Base-by-base conservation (phyloP, 2,888 invertebrate genomes). In the Drosophila robusta region DNA sequence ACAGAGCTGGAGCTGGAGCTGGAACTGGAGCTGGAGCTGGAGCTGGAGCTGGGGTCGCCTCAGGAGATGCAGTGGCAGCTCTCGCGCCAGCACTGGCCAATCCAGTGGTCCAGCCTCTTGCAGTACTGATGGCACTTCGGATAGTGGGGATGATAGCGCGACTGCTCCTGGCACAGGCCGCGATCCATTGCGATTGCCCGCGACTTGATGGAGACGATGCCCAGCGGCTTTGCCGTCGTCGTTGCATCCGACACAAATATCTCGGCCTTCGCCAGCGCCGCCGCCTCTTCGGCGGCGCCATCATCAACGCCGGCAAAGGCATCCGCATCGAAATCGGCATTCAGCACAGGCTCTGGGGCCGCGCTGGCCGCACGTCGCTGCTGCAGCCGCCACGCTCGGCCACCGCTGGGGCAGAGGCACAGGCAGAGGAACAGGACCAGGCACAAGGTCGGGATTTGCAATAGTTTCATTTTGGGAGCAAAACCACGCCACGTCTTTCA, bases 21-120 rank as follows among this genome's bases (percentile, higher is more conserved):
- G 24, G 2, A n/a, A 1, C 8, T 3, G 47, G 11, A 18, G 26
- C 18, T 18, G 18, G 18, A 18, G 18, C 18, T 18, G 18, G 18
- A 18, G 18, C 18, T 18, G 18, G 18, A 18, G 18, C 18, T 18
- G 18, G 14, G 3, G 26, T 38, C 63, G 11, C 3, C 24, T 65
- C 79, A 91, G 32, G 91, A 90, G 70, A 91, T 89, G 61, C 91
- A 91, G 66, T 90, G 91, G 62, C 91, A 91, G 38, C 77, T 90
- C 26, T 89, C 86, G 50, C 75, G 83, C 54, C 91, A 88, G 57
- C 91, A 91, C 78, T 91, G 90, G 11, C 91, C 91, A 72, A 92
- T 73, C 92, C 91, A 92, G 47, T 91, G 91, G 11, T 90, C 84
- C 16, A 91, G 75, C 32, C 82, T 78, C 45, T 80, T 78, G 75